Percentiles rank a stretch among this genome's conserved stretches.
phyloP scores from a whole-genome alignment of 2,888 invertebrate genomes.

The Volucella bombylans region DNA sequence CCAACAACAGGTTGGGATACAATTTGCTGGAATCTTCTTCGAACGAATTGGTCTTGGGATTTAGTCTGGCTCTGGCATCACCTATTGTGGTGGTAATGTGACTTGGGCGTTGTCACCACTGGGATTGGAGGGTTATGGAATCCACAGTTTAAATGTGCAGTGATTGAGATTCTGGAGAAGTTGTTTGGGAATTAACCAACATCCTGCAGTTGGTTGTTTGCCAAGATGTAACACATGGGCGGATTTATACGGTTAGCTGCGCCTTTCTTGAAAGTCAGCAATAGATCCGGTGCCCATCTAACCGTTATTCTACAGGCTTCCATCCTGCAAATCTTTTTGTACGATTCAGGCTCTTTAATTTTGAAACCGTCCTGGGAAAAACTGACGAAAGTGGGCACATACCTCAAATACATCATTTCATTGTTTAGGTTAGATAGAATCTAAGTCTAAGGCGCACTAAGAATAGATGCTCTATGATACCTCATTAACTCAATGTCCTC shows the following conservation, averaged over 20 bases:
- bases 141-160: slow-evolving; percentile 39
- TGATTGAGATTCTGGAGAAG: slow-evolving; percentile 59
- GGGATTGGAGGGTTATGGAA: slow-evolving; percentile 30
- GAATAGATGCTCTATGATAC: too few relatives aligned
- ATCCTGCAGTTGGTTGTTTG: slow-evolving; percentile 46
- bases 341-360: too few relatives aligned
- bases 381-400: too few relatives aligned
- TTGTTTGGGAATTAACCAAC: slow-evolving; percentile 42
- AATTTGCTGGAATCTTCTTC: slow-evolving; percentile 68
- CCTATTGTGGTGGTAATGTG: slow-evolving; percentile 44
- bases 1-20: slow-evolving; percentile 57
- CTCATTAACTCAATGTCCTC: too few relatives aligned
- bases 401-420: too few relatives aligned
- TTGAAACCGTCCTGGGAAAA: too few relatives aligned
- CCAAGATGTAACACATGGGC: slow-evolving; percentile 25
- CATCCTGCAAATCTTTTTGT: too few relatives aligned
- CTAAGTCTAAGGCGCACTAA: too few relatives aligned
- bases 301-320: too few relatives aligned
- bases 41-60: slow-evolving; percentile 48
- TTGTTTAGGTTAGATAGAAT: too few relatives aligned
- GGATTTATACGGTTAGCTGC: slow-evolving; percentile 1
- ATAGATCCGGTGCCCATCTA: not conserved
- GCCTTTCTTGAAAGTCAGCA: not conserved
- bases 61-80: not conserved
- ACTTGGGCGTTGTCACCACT: slow-evolving; percentile 60